Base-by-base conservation (phyloP, 2,888 invertebrate genomes). In the Macaria liturata region DNA sequence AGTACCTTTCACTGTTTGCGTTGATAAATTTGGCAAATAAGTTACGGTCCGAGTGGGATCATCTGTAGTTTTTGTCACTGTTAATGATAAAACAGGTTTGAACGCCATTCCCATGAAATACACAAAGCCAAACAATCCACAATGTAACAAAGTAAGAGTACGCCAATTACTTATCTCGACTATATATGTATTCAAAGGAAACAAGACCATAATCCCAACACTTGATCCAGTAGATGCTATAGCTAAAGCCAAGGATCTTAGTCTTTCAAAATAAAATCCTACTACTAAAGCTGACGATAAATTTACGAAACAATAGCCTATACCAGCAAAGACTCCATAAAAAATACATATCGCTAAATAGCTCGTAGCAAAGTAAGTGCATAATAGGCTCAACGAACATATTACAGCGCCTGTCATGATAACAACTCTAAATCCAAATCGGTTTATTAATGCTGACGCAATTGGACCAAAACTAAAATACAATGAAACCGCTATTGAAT, bases 201-300 rank as follows among this genome's bases (percentile, higher is more conserved):
- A 89, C 71, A 89, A 76, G 30, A 75, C 5, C 82, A 82, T 86
- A 31, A 89, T 71, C n/a, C 91, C 91, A 44, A 81, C 39, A 73
- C 89, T 87, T 30, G 89, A 87, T 46, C 91, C 91, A 62, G 76
- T 71, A 3, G 81, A 74, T 44, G 86, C 67, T 65, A 90, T 74
- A 6, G 90, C 62, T 64, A 91, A 68, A 9, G 89, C 88, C 42
- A 90, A 32, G 3, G 89, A 76, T 30, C 91, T 78, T 34, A 85
- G 68, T 67, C 68, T 85, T 68, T 90, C 89, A 70, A 91, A 91
- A 72, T 91, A 90, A 75, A 91, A 91, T 9, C 91, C 90, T 1
- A 91, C 90, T 9, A 91, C 75, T 46, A 91, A 69, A 43, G 67
- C 67, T 42, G 83, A 72, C 4, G 85, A 67, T 81, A 91, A 80